Evolutionary conservation across 1,140 invertebrate species (phyloP).

Genomic region (Leptinotarsa undecemlineata): DNA sequence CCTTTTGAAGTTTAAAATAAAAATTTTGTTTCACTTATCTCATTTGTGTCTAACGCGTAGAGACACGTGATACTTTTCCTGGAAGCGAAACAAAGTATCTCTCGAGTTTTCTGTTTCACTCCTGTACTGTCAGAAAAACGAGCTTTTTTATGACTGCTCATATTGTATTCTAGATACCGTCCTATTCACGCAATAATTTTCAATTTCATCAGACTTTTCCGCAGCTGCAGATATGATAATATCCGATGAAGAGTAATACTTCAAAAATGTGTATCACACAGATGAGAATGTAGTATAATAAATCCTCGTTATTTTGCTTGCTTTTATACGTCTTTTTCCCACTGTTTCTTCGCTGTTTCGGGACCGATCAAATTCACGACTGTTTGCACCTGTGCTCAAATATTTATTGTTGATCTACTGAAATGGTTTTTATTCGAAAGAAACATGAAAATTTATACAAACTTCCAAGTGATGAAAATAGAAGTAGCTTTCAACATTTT

Average conservation of each 20-base stretch:
- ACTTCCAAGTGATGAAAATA: too few species aligned
- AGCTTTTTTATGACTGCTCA: not conserved
- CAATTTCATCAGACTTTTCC: not conserved
- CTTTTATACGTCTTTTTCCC: not conserved
- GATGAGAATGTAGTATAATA: not conserved
- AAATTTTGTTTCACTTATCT: too few species aligned
- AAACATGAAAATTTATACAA: too few species aligned
- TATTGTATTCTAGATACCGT: not conserved
- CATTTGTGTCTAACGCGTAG: too few species aligned
- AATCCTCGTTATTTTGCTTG: not conserved
- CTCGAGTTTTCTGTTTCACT: not conserved
- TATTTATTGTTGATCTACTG: too few species aligned
- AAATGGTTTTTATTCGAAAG: too few species aligned
- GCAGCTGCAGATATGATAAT: not conserved
- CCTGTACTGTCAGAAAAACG: not conserved
- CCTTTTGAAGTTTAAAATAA: too few species aligned
- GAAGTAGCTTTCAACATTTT: too few species aligned
- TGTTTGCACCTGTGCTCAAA: not conserved
- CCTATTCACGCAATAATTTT: not conserved
- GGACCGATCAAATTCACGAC: not conserved
- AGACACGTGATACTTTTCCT: too few species aligned
- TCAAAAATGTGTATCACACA: conserved; percentile 6
- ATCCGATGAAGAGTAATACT: not conserved
- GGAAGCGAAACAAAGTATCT: too few species aligned
- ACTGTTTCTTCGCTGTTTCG: not conserved